These are phyloP conservation scores for Euphysa ruthae DNA, from an alignment of 30 jellyfish, hydroid and myxozoan species.

Conservation along the genomic window DNA sequence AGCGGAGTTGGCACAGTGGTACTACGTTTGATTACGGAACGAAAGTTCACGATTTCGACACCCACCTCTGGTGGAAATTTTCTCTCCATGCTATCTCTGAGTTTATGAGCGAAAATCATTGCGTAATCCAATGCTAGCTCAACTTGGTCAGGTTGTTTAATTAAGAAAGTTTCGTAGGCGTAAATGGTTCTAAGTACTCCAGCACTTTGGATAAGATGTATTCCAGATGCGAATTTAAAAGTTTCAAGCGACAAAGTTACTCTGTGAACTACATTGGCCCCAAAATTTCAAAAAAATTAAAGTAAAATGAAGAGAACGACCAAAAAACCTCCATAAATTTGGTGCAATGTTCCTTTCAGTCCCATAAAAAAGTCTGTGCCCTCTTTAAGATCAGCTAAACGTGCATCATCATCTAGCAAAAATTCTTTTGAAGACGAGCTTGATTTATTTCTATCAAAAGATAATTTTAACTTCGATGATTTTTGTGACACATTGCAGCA, in stretches of 20 bases:
- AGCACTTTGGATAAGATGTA: background rate
- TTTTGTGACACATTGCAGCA: background rate
- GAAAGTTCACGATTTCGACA: no score
- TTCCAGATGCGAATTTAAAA: background rate
- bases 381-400: background rate
- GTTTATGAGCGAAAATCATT: no score
- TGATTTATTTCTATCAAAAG: background rate
- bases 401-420: background rate
- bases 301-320: background rate
- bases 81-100: no score
- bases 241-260: background rate
- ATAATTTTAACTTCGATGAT: background rate
- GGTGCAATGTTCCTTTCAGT: background rate
- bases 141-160: no score
- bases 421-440: background rate
- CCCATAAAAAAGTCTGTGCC: background rate
- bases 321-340: constrained; percentile 1
- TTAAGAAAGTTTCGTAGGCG: no score
- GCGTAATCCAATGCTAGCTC: no score
- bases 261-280: constrained; percentile 19
- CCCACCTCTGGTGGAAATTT: no score
- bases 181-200: no score
- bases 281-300: background rate
- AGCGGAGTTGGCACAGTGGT: no score
- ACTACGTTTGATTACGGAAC: no score